Evolutionary conservation across 2,797 vertebrate genomes (phyloP).

Genomic region (Astyanax mexicanus): DNA sequence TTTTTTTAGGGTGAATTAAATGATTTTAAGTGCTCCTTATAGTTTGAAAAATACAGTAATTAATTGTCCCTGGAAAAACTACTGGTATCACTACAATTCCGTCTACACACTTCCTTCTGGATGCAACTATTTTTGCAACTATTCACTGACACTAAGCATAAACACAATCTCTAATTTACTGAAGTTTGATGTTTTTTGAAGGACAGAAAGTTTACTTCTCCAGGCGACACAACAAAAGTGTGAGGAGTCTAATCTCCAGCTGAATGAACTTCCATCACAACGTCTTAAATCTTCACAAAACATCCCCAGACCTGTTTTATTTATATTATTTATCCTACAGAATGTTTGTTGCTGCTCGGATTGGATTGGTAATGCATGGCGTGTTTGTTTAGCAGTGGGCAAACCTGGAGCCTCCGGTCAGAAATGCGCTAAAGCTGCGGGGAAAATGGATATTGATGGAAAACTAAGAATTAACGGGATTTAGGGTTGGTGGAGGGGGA

Average conservation of each 20-base stretch:
- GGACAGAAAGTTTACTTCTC: not conserved
- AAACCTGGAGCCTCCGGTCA: conserved; percentile 33
- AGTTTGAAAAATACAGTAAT: no score
- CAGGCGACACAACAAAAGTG: not conserved
- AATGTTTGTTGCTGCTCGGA: not conserved
- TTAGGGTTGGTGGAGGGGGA: conserved; percentile 62
- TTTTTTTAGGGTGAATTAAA: no score
- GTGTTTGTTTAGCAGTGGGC: conserved; percentile 3
- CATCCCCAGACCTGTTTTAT: not conserved
- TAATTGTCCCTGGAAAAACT: no score
- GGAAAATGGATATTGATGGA: conserved; percentile 66
- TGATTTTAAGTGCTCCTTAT: no score
- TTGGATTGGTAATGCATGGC: not conserved
- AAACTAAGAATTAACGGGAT: conserved; percentile 63
- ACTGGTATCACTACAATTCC: no score
- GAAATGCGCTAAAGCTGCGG: conserved; percentile 41
- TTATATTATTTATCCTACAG: not conserved
- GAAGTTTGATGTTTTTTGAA: not conserved
- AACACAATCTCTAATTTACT: not conserved
- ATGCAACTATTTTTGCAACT: no score
- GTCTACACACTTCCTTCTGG: no score
- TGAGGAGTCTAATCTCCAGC: not conserved
- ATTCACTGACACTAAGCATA: no score
- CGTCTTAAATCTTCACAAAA: not conserved
- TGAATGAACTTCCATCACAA: not conserved